Base-by-base conservation (phyloP, 2,888 invertebrate genomes). In the Slavum lentiscoides region DNA sequence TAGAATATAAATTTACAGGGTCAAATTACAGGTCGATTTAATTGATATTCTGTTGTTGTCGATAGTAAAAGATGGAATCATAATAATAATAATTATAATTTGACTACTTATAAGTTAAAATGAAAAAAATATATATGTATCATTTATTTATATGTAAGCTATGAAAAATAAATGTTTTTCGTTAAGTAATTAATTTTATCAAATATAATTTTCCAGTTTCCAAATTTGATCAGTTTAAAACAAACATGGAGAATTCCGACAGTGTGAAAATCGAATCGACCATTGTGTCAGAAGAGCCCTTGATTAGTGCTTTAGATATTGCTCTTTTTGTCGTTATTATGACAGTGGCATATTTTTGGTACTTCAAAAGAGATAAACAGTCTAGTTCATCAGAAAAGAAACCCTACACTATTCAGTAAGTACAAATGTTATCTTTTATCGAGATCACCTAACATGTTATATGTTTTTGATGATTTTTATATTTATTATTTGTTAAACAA, bases 351-450 rank as follows among this genome's bases (percentile, higher is more conserved):
- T 88, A 90, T 84, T 92, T 92, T 90, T 96, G 93, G 91, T 89
- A 91, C 84, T 88, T 95, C 67, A 89, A 91, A 84, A 93, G 70
- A 72, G 70, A 80, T 92, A 85, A 93, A 91, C 85, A 91, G 83
- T 87, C 62, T 64, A 72, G 55, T 80, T 62, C 90, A 61, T 89
- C 92, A 2, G 89, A 91, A 83, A 87, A 89, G 58, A 93, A 93
- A 88, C 91, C 92, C 0, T 95, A 96, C 87, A 92, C 94, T 49
- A 95, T 96, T 86, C 95, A 95, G 96, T 96, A 89, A 92, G 93
- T 91, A 83, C 81, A 30, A 68, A 62, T 81, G 23, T 66, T 74
- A 70, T 19, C 76, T 23, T 74, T 80, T 72, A 82, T 23, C 23
- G 21, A 59, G 13, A 11, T 49, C 19, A 19, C 4, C 15, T 11